Percentiles rank a stretch among this genome's conserved stretches.
These are phyloP conservation scores for Dascyllus trimaculatus DNA, from an alignment of 2,113 vertebrate species.

Conservation along the genomic window DNA sequence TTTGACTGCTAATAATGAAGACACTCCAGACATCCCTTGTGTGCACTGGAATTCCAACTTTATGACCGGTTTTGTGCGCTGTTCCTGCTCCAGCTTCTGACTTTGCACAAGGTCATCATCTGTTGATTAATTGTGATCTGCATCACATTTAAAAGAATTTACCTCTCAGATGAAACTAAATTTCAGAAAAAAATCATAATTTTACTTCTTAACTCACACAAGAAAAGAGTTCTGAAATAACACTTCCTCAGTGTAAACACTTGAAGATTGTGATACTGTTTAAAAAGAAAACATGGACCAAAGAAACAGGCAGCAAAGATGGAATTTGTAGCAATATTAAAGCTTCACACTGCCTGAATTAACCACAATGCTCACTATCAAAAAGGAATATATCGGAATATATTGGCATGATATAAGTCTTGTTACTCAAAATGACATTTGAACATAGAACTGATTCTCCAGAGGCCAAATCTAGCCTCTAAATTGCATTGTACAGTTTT, in stretches of 20 bases:
- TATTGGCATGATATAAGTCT: background rate
- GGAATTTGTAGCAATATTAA: conserved; percentile 4
- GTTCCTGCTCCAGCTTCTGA: background rate
- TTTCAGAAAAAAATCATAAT: background rate
- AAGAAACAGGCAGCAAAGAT: conserved; percentile 8
- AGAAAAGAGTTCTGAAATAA: conserved; percentile 8
- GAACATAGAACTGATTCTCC: background rate
- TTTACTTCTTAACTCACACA: background rate
- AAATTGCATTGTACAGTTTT: no score
- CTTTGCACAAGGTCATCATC: background rate
- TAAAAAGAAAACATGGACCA: background rate
- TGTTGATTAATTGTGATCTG: conserved; percentile 6
- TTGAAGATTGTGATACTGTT: background rate
- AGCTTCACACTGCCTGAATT: background rate
- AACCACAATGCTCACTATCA: conserved; percentile 36
- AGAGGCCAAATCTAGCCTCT: conserved; percentile 6
- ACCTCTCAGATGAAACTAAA: conserved; percentile 1
- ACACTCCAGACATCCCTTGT: background rate
- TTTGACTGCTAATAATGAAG: no score
- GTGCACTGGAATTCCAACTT: background rate
- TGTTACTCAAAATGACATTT: background rate
- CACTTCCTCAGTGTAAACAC: background rate
- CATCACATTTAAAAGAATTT: background rate
- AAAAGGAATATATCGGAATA: background rate
- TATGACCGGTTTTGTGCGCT: background rate